These are phyloP conservation scores for Petrosia ficiformis DNA, from an alignment of 37 sponge, comb jelly and placozoan genomes.

Conservation along the genomic window DNA sequence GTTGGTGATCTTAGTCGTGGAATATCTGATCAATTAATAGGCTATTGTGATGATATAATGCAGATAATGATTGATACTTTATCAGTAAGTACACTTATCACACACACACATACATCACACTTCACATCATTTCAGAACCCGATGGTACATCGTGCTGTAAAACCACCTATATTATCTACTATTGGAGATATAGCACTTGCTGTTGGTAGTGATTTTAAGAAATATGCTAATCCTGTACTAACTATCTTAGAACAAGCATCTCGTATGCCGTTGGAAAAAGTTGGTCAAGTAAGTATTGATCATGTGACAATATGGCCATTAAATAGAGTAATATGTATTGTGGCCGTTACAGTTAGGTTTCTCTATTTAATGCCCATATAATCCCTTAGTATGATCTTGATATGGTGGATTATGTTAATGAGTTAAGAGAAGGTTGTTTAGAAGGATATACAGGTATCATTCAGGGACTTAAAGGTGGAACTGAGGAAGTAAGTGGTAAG, in stretches of 20 bases:
- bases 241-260: constrained; percentile 85
- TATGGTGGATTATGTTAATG: constrained; percentile 90
- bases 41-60: constrained; percentile 76
- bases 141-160: constrained; percentile 69
- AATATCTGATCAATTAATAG: constrained; percentile 40
- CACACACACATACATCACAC: neutral
- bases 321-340: too few relatives aligned
- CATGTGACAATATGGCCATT: neutral
- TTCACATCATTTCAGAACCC: constrained; percentile 42
- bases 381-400: constrained; percentile 74
- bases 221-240: constrained; percentile 65
- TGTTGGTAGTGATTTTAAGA: constrained; percentile 73
- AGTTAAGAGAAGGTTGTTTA: constrained; percentile 91
- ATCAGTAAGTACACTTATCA: constrained; percentile 36
- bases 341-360: neutral
- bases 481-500: constrained; percentile 12
- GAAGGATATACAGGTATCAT: constrained; percentile 98
- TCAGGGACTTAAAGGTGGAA: constrained; percentile 86
- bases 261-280: constrained; percentile 53
- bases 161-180: constrained; percentile 88
- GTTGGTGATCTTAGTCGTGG: constrained; percentile 94
- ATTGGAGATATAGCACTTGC: constrained; percentile 96
- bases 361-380: neutral
- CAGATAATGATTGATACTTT: constrained; percentile 58
- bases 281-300: neutral